Evolutionary conservation across 2,797 vertebrate genomes (phyloP).

Genomic region (Gambelia wislizenii): DNA sequence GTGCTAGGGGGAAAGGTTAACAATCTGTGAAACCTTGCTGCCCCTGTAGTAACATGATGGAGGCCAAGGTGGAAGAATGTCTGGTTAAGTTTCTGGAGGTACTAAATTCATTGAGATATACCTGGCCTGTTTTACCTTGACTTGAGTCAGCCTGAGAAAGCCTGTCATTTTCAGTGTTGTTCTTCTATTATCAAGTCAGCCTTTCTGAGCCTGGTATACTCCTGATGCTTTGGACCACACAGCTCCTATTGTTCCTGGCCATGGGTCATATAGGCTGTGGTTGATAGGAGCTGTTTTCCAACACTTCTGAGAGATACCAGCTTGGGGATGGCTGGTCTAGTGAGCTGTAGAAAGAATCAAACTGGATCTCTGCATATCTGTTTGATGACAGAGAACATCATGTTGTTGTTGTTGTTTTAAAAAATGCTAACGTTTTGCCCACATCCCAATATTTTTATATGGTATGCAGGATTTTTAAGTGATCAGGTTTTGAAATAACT

Average conservation of each 20-base stretch:
- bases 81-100: not conserved
- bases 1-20: not conserved
- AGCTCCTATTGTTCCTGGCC: too few species aligned
- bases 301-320: too few species aligned
- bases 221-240: too few species aligned
- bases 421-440: not conserved
- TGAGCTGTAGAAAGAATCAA: not conserved
- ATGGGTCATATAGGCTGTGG: too few species aligned
- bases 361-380: not conserved
- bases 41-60: not conserved
- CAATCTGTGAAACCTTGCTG: not conserved
- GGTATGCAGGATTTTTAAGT: not conserved
- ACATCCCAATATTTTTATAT: not conserved
- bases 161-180: not conserved
- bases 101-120: not conserved
- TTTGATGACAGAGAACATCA: not conserved
- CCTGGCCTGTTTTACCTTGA: not conserved
- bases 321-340: too few species aligned
- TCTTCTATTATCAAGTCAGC: not conserved
- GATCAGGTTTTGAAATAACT: not conserved
- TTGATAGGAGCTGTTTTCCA: too few species aligned
- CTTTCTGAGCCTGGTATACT: slow-evolving; percentile 58
- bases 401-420: too few species aligned
- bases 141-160: not conserved
- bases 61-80: not conserved